Base-by-base conservation (phyloP, 2,888 invertebrate genomes). In the Mesorhabditis sp. region DNA sequence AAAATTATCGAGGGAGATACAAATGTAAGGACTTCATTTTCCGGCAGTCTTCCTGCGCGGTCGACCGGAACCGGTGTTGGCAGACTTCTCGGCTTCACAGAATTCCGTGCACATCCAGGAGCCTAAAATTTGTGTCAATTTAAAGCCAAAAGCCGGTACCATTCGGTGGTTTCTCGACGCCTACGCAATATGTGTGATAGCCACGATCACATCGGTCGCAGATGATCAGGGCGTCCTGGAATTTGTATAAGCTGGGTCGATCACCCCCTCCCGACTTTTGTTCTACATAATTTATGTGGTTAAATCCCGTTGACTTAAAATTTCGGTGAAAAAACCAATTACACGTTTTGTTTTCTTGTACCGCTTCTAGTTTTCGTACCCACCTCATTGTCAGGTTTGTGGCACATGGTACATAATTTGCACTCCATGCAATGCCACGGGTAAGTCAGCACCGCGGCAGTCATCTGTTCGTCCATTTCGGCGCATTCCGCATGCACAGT, bases 191-290 rank as follows among this genome's bases (percentile, higher is more conserved):
- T 76, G 93, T 92, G 87, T 95, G 95, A 88, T 92, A 94, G 43
- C 94, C 94, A 85, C 94, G 89, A 88, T 95, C 95, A 88, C 95
- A 95, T 84, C 92, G 91, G 87, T 95, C 94, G 87, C 95, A 95
- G 88, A 92, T 94, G 84, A 95, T 90, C 93, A 94, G 93, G 88
- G 93, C 92, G 85, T 92, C 92, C 88, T 88, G 81, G 4, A 82
- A 82, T 44, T 28, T 28, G 28, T 28, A 28, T 28, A 28, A 28
- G 28, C 28, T 28, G 28, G 65, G 45, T 7, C 10, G 28, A 28
- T 28, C 28, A 28, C 28, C 28, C 28, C 28, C 28, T 28, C 28
- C 28, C 28, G 28, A 28, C 28, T 28, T 28, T 28, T 28, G 28
- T 28, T 28, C 28, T 28, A 28, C 28, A 28, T 28, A 28, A 28